Evolutionary conservation across 2,888 invertebrate species (phyloP).

Genomic region (Apotomis betuletana): DNA sequence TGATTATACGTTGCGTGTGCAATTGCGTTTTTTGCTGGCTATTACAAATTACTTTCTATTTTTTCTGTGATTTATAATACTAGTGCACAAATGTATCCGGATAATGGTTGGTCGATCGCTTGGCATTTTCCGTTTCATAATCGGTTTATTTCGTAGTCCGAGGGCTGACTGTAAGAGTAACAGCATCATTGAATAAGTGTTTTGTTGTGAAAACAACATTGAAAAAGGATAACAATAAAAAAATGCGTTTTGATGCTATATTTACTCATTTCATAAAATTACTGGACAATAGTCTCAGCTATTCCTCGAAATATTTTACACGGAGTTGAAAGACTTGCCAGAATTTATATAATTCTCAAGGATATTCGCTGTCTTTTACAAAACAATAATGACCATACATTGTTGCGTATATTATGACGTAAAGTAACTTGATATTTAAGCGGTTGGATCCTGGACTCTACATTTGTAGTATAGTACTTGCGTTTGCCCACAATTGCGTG

Average conservation of each 20-base stretch:
- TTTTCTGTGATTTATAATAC: constrained; percentile 33
- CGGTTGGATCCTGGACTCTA: background rate
- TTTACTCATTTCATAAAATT: no score
- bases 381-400: no score
- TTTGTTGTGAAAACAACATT: no score
- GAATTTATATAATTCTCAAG: no score
- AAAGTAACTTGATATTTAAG: background rate
- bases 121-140: constrained; percentile 36
- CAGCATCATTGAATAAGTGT: no score
- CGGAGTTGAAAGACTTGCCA: no score
- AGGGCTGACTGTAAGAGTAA: background rate
- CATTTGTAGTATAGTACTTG: constrained; percentile 3
- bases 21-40: constrained; percentile 12
- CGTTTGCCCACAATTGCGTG: constrained; percentile 32
- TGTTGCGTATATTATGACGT: background rate
- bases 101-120: constrained; percentile 29
- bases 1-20: constrained; percentile 34
- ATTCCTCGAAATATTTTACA: no score
- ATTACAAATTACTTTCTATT: constrained; percentile 37
- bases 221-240: no score
- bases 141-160: constrained; percentile 3
- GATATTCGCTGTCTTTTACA: no score
- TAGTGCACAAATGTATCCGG: constrained; percentile 24
- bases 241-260: no score
- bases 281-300: no score